phyloP scores from a whole-genome alignment of 2,113 vertebrate species.

The Natator depressus region DNA sequence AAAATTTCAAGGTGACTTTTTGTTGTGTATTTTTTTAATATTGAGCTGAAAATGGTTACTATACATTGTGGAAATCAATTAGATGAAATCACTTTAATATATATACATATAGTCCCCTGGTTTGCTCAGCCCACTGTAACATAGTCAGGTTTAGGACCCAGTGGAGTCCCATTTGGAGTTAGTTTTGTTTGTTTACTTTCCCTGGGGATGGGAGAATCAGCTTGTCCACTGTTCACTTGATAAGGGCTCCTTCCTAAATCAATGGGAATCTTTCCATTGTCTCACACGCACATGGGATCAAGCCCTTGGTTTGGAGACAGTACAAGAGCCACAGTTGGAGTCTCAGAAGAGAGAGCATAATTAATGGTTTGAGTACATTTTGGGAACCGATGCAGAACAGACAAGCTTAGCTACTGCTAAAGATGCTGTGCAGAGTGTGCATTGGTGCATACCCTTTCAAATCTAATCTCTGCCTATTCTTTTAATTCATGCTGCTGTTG shows the following conservation, averaged over 20 bases:
- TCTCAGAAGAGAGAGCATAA: not conserved
- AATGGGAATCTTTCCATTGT: not conserved
- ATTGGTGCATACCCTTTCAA: constrained; percentile 1
- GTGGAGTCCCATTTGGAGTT: not conserved
- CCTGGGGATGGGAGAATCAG: not conserved
- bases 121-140: not conserved
- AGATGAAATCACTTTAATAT: too few relatives aligned
- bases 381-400: not conserved
- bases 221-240: not conserved
- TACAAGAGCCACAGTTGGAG: not conserved
- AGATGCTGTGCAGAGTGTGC: not conserved
- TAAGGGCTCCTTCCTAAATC: not conserved
- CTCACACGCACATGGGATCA: not conserved
- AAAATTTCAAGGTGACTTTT: not conserved
- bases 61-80: not conserved
- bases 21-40: not conserved
- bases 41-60: not conserved
- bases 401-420: not conserved
- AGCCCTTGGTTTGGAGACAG: not conserved
- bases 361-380: not conserved
- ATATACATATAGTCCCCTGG: too few relatives aligned
- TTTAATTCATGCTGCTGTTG: constrained; percentile 46
- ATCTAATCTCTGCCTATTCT: constrained; percentile 8
- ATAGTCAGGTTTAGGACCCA: rapidly evolving
- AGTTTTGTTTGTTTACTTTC: not conserved